Percentiles rank a stretch among this genome's conserved stretches.
These are phyloP conservation scores for Lasioglossum malachurum DNA, from an alignment of 2,888 invertebrate species.

Conservation along the genomic window DNA sequence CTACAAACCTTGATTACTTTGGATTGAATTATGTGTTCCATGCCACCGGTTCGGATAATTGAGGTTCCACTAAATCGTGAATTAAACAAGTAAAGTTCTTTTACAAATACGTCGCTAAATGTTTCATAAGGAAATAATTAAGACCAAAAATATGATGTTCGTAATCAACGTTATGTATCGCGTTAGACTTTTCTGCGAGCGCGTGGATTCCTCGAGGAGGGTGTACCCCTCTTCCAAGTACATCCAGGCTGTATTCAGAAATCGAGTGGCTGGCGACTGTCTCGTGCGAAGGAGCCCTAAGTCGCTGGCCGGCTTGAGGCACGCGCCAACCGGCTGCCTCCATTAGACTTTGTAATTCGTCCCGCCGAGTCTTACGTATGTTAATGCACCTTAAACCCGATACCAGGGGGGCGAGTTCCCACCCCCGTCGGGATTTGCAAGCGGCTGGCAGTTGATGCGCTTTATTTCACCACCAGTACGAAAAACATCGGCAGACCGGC, in stretches of 20 bases:
- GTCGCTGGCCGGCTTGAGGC: conserved; percentile 54
- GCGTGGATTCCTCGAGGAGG: not conserved
- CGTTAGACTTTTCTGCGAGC: too few species aligned
- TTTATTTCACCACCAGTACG: conserved; percentile 1
- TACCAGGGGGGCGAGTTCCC: not conserved
- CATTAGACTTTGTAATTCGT: conserved; percentile 79
- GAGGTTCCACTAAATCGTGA: too few species aligned
- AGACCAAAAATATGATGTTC: too few species aligned
- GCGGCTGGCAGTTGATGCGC: not conserved
- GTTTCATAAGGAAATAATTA: too few species aligned
- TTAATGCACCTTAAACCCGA: conserved; percentile 76
- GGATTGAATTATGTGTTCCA: too few species aligned
- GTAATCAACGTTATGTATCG: too few species aligned
- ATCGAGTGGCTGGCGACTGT: not conserved
- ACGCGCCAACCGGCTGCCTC: conserved; percentile 65
- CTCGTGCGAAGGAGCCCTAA: not conserved
- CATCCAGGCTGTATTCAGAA: not conserved
- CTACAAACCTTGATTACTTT: too few species aligned
- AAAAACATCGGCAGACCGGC: conserved; percentile 10
- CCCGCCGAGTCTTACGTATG: conserved; percentile 74
- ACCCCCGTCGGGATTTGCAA: not conserved
- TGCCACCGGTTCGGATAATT: too few species aligned
- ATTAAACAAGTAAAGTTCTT: too few species aligned
- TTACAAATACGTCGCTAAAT: too few species aligned
- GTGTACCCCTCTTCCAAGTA: not conserved